Conservation (phyloP, 2,797 vertebrate genomes). For the Fringilla coelebs region DNA sequence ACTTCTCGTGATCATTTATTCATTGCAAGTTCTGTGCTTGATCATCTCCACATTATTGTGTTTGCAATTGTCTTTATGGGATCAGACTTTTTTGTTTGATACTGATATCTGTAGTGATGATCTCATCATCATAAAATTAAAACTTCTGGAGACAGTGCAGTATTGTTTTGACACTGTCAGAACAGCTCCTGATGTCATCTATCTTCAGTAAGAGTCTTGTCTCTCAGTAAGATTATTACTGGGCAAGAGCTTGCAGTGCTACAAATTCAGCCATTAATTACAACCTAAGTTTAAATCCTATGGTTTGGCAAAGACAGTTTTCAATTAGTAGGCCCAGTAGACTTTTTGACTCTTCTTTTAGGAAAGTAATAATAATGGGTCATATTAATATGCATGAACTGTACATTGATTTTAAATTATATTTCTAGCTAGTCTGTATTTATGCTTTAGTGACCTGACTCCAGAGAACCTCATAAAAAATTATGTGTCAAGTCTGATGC, state of each 20-base stretch:
- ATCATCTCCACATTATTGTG: background rate
- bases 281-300: background rate
- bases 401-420: background rate
- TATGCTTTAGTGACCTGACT: background rate
- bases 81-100: background rate
- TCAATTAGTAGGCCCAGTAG: background rate
- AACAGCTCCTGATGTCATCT: constrained; percentile 28
- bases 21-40: constrained; percentile 14
- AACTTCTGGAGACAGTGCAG: background rate
- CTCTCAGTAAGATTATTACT: background rate
- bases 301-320: background rate
- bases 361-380: background rate
- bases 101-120: background rate
- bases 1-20: constrained; percentile 46
- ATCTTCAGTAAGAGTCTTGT: constrained; percentile 12
- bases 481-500: background rate
- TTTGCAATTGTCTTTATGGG: background rate
- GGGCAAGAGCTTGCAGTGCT: background rate
- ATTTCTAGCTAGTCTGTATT: background rate
- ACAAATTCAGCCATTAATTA: constrained; percentile 48
- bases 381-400: background rate
- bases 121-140: constrained; percentile 6
- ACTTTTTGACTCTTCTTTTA: background rate
- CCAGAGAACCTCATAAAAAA: background rate
- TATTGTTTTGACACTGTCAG: constrained; percentile 37